phyloP scores from a whole-genome alignment of 1,140 invertebrate genomes.

The Drosophila pandora region DNA sequence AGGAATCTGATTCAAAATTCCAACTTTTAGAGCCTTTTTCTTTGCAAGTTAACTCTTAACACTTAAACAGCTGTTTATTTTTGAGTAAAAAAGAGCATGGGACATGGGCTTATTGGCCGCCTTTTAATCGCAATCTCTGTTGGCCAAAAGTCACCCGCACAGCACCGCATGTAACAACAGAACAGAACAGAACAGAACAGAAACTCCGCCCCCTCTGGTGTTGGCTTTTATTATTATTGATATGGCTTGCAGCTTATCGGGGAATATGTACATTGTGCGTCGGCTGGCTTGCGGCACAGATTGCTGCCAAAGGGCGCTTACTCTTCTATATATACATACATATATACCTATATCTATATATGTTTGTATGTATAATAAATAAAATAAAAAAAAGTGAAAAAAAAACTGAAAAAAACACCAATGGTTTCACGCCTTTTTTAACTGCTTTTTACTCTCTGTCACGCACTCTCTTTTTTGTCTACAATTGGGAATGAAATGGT shows the following conservation, averaged over 20 bases:
- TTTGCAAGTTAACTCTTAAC: background rate
- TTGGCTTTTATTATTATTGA: slow-evolving; percentile 22
- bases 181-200: no score
- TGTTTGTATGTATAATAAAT: background rate
- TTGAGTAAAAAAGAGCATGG: background rate
- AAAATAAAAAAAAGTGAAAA: background rate
- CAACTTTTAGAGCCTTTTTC: background rate
- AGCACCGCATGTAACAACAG: slow-evolving; percentile 13
- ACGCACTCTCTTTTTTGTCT: background rate
- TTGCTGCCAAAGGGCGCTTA: slow-evolving; percentile 21
- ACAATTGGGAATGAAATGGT: slow-evolving; percentile 12
- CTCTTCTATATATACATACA: background rate
- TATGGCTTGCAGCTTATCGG: slow-evolving; percentile 41
- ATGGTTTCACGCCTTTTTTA: slow-evolving; percentile 28
- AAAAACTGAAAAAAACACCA: background rate
- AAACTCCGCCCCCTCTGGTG: background rate
- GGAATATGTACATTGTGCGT: slow-evolving; percentile 18
- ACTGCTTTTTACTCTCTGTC: slow-evolving; percentile 10
- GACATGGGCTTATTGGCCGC: background rate
- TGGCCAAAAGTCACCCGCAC: slow-evolving; percentile 40
- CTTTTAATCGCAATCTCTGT: slow-evolving; percentile 10
- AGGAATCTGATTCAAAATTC: slow-evolving; percentile 1
- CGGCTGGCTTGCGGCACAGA: slow-evolving; percentile 7
- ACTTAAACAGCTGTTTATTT: slow-evolving; percentile 13
- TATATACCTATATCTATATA: no score